Evolutionary conservation across 2,888 invertebrate genomes (phyloP).

Genomic region (Pammene fasciana): DNA sequence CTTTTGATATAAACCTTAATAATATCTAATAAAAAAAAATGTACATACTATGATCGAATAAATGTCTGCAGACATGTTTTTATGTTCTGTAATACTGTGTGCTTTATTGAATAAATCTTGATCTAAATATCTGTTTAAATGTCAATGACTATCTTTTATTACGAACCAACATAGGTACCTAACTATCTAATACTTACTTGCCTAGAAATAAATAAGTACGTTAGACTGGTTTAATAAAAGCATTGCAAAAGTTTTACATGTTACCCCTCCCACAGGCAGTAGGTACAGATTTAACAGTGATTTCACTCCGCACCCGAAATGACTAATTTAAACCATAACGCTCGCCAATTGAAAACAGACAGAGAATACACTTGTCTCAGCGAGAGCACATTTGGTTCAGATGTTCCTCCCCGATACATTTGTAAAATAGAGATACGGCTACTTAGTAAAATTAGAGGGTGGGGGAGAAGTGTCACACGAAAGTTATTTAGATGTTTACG

Average conservation of each 20-base stretch:
- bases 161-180: too few relatives aligned
- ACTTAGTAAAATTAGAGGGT: constrained; percentile 82
- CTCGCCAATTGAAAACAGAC: constrained; percentile 36
- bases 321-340: constrained; percentile 43
- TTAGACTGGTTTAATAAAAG: neutral
- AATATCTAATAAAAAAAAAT: too few relatives aligned
- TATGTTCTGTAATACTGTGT: too few relatives aligned
- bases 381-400: constrained; percentile 68
- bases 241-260: neutral
- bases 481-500: constrained; percentile 84
- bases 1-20: too few relatives aligned
- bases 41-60: too few relatives aligned
- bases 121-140: too few relatives aligned
- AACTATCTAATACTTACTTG: too few relatives aligned
- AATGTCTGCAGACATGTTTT: too few relatives aligned
- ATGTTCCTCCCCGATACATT: constrained; percentile 74
- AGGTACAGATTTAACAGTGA: constrained; percentile 23
- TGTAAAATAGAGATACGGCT: constrained; percentile 75
- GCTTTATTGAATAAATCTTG: too few relatives aligned
- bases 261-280: neutral
- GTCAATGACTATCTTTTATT: too few relatives aligned
- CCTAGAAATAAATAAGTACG: too few relatives aligned
- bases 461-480: constrained; percentile 80
- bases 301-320: constrained; percentile 26
- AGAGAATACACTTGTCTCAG: constrained; percentile 45